Evolutionary conservation across 2,888 invertebrate genomes (phyloP).

Genomic region (Linyphia triangularis): DNA sequence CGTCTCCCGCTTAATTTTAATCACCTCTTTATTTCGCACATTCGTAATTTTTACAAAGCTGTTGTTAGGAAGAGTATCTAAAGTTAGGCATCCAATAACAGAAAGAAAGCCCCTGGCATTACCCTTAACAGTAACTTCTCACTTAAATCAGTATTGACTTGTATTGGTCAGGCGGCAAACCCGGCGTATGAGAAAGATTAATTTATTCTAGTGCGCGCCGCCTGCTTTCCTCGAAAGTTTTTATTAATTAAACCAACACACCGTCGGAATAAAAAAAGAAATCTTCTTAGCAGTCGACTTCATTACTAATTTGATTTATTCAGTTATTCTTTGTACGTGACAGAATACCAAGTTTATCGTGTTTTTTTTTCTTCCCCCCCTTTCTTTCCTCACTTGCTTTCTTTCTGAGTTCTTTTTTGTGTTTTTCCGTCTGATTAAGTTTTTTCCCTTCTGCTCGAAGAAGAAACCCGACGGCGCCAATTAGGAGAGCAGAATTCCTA

Average conservation of each 20-base stretch:
- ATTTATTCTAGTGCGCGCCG: background rate
- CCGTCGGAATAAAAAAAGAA: background rate
- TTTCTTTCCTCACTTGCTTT: constrained; percentile 1
- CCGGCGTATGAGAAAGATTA: background rate
- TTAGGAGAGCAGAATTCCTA: constrained; percentile 57
- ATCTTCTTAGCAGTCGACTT: constrained; percentile 6
- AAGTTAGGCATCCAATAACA: too few relatives aligned
- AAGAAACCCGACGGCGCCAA: constrained; percentile 46
- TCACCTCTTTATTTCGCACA: too few relatives aligned
- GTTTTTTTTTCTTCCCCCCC: constrained; percentile 1
- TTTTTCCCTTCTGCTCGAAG: constrained; percentile 9
- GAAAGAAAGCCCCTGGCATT: too few relatives aligned
- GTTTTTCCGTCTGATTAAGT: constrained; percentile 50
- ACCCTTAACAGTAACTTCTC: too few relatives aligned
- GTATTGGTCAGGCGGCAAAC: background rate
- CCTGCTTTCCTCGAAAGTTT: background rate
- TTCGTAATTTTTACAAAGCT: too few relatives aligned
- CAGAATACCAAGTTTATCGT: constrained; percentile 61
- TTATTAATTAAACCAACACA: background rate
- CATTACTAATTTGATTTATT: constrained; percentile 74
- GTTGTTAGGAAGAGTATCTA: too few relatives aligned
- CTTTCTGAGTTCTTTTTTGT: background rate
- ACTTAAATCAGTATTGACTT: background rate
- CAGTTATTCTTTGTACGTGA: constrained; percentile 67
- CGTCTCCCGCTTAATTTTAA: too few relatives aligned